Base-by-base conservation (phyloP, 1,140 invertebrate genomes). In the Himalopsyche phryganea region DNA sequence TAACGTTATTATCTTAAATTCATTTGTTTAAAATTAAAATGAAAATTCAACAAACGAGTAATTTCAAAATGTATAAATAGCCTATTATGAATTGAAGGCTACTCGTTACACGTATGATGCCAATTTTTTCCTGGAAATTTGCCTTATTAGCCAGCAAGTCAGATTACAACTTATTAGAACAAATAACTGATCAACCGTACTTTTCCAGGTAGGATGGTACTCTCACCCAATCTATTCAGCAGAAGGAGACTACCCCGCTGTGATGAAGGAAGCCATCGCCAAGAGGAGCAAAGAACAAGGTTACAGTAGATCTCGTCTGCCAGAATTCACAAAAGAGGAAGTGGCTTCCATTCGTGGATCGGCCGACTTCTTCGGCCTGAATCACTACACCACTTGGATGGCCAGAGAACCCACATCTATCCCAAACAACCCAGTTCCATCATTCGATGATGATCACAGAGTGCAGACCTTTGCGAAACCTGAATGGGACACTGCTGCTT, bases 341-440 rank as follows among this genome's bases (percentile, higher is more conserved):
- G 74, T 82, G 1, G 62, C 73, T 41, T 63, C 72, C 19, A 75
- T 87, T 5, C 78, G 76, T 47, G 84, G 83, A 32, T 77, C 78
- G n/a, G 73, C 74, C 1, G 84, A 85, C 65, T 85, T 84, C 71
- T 78, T 85, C 42, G 83, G 83, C 15, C 58, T 86, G 1, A 85
- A 85, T 58, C 71, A 76, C 9, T 86, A 85, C 63, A 80, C 81
- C 0, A 76, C 77, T 2, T 73, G 69, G 46, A 44, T 80, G 69
- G 76, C 72, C 19, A 60, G 69, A 0, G 65, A 72, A 13, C 15
- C 23, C 4, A 15, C 4, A n/a, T n/a, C n/a, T 15, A 9, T 28
- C 9, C 23, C 23, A 9, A 28, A 28, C 42, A 76, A 73, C 19
- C 60, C 69, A 0, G 65, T 72, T n/a, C 81, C 80, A 1, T 81